A percentile compares a stretch with the other conserved stretches of the same genome.
Evolutionary conservation across 2,888 invertebrate species (phyloP).

Genomic region (Euzetes globulus): DNA sequence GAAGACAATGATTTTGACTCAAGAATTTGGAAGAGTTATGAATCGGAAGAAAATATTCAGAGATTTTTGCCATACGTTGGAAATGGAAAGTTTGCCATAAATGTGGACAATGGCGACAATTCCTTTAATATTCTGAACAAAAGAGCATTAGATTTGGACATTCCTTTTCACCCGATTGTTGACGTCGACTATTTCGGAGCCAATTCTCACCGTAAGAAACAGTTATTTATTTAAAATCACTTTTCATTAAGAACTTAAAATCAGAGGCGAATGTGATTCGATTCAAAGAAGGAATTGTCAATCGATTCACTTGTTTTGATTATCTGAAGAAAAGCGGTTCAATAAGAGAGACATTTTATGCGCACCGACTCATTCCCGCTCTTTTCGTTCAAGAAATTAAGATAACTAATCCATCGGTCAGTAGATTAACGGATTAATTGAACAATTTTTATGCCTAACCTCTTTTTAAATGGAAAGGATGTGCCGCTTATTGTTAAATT

Average conservation of each 20-base stretch:
- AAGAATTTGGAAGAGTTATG: slow-evolving; percentile 57
- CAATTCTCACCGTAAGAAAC: slow-evolving; percentile 52
- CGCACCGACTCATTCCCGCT: slow-evolving; percentile 68
- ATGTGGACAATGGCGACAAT: slow-evolving; percentile 54
- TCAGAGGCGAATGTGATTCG: slow-evolving; percentile 58
- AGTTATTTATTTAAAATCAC: background rate
- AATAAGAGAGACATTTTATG: slow-evolving; percentile 57
- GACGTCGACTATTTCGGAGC: slow-evolving; percentile 43
- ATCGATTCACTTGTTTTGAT: slow-evolving; percentile 62
- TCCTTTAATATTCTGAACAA: slow-evolving; percentile 55
- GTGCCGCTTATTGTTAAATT: slow-evolving; percentile 39
- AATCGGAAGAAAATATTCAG: slow-evolving; percentile 50
- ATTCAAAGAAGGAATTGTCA: slow-evolving; percentile 57
- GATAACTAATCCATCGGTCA: slow-evolving; percentile 62
- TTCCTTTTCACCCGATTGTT: slow-evolving; percentile 61
- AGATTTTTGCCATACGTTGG: slow-evolving; percentile 54
- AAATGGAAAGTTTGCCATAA: slow-evolving; percentile 64
- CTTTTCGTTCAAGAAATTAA: slow-evolving; percentile 72
- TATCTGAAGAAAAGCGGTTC: slow-evolving; percentile 46
- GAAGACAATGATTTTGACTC: slow-evolving; percentile 61
- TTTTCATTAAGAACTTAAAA: background rate
- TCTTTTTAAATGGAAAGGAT: slow-evolving; percentile 41
- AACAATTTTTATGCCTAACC: background rate
- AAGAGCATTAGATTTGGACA: slow-evolving; percentile 59
- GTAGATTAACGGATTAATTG: slow-evolving; percentile 14